Percentiles rank a stretch among this genome's conserved stretches.
Evolutionary conservation across 2,888 invertebrate genomes (phyloP).

Genomic region (Macrophya alboannulata): DNA sequence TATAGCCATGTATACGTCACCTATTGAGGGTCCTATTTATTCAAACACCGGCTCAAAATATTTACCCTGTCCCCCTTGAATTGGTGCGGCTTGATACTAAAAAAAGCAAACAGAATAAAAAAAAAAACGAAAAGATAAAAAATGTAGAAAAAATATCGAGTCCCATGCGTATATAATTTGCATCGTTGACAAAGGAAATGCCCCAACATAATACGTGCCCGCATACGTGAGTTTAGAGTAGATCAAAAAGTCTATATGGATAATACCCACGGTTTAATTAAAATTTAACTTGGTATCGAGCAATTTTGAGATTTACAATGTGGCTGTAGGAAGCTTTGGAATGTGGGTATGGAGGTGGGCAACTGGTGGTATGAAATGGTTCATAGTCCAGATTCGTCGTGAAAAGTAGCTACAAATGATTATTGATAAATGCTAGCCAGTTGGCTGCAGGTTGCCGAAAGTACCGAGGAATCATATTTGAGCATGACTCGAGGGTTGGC

Average conservation of each 20-base stretch:
- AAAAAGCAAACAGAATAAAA: neutral
- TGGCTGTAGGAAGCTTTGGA: neutral
- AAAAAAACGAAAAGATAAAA: neutral
- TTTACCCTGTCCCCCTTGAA: conserved; percentile 48
- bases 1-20: conserved; percentile 18
- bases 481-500: neutral
- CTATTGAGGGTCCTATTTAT: conserved; percentile 51
- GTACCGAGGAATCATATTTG: neutral
- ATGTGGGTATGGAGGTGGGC: neutral
- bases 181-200: conserved; percentile 33
- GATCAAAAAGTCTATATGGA: too few relatives aligned
- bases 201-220: neutral
- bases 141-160: neutral
- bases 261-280: conserved; percentile 4
- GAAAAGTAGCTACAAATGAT: neutral
- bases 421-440: neutral
- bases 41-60: conserved; percentile 55
- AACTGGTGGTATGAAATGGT: neutral
- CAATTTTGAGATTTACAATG: neutral
- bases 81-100: neutral
- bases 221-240: neutral
- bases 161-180: conserved; percentile 22
- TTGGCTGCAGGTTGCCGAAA: neutral
- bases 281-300: neutral
- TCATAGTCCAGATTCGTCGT: neutral